phyloP scores from a whole-genome alignment of 2,113 vertebrate species.

The Petromus typicus region DNA sequence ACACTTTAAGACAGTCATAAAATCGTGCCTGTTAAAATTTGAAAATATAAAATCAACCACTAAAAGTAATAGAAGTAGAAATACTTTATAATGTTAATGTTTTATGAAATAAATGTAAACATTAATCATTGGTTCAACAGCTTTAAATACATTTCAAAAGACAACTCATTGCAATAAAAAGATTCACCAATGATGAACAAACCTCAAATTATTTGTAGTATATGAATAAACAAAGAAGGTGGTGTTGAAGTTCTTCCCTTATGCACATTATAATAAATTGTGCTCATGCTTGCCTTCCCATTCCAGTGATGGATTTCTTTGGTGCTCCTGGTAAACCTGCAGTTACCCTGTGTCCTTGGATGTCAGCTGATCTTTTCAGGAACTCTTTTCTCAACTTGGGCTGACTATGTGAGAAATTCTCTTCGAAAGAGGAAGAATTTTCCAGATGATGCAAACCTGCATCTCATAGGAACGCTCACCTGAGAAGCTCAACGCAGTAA shows the following conservation, averaged over 20 bases:
- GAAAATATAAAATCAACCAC: neutral
- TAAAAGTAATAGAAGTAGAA: neutral
- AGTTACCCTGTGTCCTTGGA: neutral
- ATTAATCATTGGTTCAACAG: neutral
- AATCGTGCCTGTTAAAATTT: neutral
- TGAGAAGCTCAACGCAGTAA: neutral
- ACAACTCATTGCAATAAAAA: neutral
- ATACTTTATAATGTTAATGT: slow-evolving; percentile 1
- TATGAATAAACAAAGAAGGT: neutral
- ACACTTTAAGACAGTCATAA: neutral
- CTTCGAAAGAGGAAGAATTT: too few relatives aligned
- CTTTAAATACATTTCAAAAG: neutral
- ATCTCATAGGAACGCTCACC: neutral
- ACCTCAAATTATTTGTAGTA: neutral
- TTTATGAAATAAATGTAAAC: neutral
- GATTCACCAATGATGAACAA: neutral
- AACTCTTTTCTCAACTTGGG: neutral
- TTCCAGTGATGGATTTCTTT: neutral
- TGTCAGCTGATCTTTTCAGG: neutral
- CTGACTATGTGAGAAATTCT: neutral
- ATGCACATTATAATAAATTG: neutral
- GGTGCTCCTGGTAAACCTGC: neutral
- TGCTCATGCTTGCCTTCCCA: neutral
- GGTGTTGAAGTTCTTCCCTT: neutral
- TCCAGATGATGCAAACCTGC: neutral